Evolutionary conservation across 2,797 vertebrate species (phyloP).

Genomic region (Xiphophorus birchmanni): DNA sequence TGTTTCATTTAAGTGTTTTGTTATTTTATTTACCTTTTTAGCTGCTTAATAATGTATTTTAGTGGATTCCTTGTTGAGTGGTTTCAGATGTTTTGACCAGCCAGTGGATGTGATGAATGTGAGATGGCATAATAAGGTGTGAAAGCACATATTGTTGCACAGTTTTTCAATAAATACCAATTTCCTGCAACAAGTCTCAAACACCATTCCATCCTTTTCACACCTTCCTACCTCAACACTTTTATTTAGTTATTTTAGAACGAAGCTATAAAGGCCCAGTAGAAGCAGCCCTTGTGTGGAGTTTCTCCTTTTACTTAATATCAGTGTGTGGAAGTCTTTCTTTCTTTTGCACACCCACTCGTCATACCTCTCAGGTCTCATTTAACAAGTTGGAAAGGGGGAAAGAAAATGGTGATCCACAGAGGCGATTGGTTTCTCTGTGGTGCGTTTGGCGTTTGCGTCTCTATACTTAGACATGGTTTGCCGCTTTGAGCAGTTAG

Average conservation of each 20-base stretch:
- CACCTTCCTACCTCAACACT: conserved; percentile 23
- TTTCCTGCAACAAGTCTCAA: conserved; percentile 19
- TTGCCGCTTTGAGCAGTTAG: conserved; percentile 26
- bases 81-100: conserved; percentile 26
- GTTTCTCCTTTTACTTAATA: conserved; percentile 56
- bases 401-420: conserved; percentile 40
- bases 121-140: conserved; percentile 23
- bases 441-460: conserved; percentile 43
- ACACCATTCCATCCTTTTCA: conserved; percentile 34
- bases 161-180: conserved; percentile 27
- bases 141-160: conserved; percentile 34
- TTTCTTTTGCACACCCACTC: conserved; percentile 58
- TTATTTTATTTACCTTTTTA: not conserved
- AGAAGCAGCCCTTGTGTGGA: conserved; percentile 17
- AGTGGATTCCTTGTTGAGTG: not conserved
- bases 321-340: conserved; percentile 48
- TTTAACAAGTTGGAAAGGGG: conserved; percentile 58
- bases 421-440: conserved; percentile 59
- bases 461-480: conserved; percentile 53
- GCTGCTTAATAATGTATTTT: not conserved
- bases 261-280: conserved; percentile 24
- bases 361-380: conserved; percentile 60
- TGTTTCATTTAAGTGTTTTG: not conserved
- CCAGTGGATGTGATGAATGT: not conserved
- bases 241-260: conserved; percentile 22